A percentile compares a stretch with the other conserved stretches of the same genome.
phyloP scores from a whole-genome alignment of 2,888 invertebrate species.

The Conus canariensis region DNA sequence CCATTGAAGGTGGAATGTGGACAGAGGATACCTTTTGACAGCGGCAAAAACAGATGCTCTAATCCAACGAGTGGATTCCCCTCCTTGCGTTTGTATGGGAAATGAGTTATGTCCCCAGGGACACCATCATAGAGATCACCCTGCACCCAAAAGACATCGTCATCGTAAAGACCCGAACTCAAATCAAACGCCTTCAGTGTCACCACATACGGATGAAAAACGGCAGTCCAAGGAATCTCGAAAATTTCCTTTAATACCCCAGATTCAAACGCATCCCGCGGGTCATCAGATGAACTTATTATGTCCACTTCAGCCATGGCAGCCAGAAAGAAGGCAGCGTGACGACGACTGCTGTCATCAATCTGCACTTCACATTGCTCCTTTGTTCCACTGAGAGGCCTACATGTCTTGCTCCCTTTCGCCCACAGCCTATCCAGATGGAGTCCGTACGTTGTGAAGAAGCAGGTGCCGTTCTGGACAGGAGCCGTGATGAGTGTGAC shows the following conservation, averaged over 20 bases:
- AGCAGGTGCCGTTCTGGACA: background rate
- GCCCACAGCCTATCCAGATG: background rate
- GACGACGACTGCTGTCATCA: background rate
- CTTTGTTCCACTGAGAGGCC: too few relatives aligned
- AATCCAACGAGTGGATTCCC: background rate
- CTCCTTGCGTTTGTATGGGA: background rate
- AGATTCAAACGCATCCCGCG: background rate
- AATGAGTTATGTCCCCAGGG: background rate
- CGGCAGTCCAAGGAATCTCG: background rate
- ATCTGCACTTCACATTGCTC: background rate
- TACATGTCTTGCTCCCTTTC: background rate
- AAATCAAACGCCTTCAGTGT: too few relatives aligned
- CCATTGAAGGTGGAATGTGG: conserved; percentile 14
- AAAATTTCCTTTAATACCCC: background rate
- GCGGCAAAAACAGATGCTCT: background rate
- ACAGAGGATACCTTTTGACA: conserved; percentile 20
- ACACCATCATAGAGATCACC: background rate
- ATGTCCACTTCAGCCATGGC: background rate
- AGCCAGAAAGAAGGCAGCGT: background rate
- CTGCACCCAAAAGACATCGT: too few relatives aligned
- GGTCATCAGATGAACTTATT: background rate
- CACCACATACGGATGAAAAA: background rate
- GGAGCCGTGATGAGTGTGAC: background rate
- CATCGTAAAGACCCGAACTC: too few relatives aligned
- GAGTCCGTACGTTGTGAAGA: background rate